These are phyloP conservation scores for Samia ricini DNA, from an alignment of 1,140 invertebrate genomes.

Conservation along the genomic window DNA sequence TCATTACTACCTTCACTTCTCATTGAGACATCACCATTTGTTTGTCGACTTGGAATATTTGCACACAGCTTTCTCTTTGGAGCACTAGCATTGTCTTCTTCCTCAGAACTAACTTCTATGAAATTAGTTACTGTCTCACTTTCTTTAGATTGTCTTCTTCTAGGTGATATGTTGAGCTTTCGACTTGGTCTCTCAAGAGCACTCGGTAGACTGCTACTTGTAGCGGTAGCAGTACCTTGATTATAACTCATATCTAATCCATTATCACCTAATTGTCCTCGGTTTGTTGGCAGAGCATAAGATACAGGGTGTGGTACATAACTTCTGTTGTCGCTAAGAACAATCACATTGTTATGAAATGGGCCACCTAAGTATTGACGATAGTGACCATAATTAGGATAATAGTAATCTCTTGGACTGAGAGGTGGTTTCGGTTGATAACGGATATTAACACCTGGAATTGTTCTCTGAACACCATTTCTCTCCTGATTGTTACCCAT, in stretches of 20 bases:
- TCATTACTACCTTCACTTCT: conserved; percentile 14
- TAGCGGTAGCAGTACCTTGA: conserved; percentile 13
- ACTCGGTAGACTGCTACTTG: conserved; percentile 22
- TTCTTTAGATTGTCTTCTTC: conserved; percentile 60
- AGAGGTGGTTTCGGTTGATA: conserved; percentile 60
- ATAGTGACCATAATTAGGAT: conserved; percentile 49
- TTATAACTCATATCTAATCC: conserved; percentile 20
- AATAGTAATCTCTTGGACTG: conserved; percentile 45
- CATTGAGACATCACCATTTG: conserved; percentile 20
- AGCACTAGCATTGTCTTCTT: conserved; percentile 59
- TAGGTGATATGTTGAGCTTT: conserved; percentile 64
- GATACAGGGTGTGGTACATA: conserved; percentile 41
- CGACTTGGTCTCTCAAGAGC: conserved; percentile 62
- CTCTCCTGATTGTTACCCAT: conserved; percentile 35
- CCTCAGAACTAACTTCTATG: conserved; percentile 74
- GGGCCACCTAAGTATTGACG: conserved; percentile 38
- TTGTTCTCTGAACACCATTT: conserved; percentile 31
- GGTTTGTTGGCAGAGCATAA: conserved; percentile 38
- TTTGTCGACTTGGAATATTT: conserved; percentile 27
- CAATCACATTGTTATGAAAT: conserved; percentile 50
- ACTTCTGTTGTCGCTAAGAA: conserved; percentile 48
- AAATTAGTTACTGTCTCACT: conserved; percentile 46
- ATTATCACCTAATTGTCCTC: background rate
- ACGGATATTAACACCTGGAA: conserved; percentile 51
- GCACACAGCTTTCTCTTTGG: conserved; percentile 54